Evolutionary conservation across 2,888 invertebrate species (phyloP), one percentile per base, ranked within the genome.

Genomic region (Monopis laevigella): DNA sequence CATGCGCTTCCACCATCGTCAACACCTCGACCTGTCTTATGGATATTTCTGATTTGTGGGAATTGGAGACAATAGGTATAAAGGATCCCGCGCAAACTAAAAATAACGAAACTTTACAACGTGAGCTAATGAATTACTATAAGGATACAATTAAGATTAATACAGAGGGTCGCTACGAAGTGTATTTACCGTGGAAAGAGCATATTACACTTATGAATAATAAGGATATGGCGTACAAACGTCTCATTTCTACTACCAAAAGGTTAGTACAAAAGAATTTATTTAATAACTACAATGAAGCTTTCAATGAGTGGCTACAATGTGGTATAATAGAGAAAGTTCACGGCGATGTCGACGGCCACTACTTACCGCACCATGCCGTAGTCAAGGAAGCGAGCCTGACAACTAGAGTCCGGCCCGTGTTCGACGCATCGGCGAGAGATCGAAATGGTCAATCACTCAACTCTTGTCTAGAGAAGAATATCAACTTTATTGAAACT

Each of bases 391-490:
- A 48, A 2, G 36, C 45, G 8, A 53, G 51, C 39, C 32, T 47
- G 5, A 55, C 53, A 2, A 53, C 56, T 1, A 53, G 51, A 38
- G 40, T 55, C 2, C 36, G 58, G n/a, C 54, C 57, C 1, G 55
- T 59, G 1, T 55, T 56, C 45, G 51, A 58, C 32, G 55, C 54
- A 11, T 55, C 54, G 8, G 44, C 49, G 3, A 41, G 41, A 40
- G 45, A 50, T 5, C 29, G 35, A 1, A 34, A 43, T 1, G 50
- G 49, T 1, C 18, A 45, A 1, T 58, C 58, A 3, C 41, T 62
- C 3, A 64, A 62, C 40, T 50, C 57, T 6, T 43, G 45, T 3
- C 46, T 62, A 12, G 47, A 50, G 35, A 49, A 53, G 5, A 59
- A 62, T 1, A 52, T 54, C 0, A 47, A 49, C 4, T 36, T 57